Evolutionary conservation across 1,140 invertebrate genomes (phyloP).

Genomic region (Drosophila tsacasi): DNA sequence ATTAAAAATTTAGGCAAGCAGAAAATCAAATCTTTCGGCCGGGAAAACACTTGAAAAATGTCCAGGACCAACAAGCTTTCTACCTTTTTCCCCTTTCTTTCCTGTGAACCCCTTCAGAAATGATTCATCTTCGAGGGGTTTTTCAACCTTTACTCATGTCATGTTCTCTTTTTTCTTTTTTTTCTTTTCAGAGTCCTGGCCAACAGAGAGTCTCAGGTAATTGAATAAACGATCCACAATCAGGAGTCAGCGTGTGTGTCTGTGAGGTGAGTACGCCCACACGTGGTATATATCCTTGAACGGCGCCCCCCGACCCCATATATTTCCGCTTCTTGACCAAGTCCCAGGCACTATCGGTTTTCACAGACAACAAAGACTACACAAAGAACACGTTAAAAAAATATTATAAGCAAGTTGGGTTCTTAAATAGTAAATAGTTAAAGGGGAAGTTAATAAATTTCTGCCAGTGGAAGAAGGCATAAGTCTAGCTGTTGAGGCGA

Average conservation of each 20-base stretch:
- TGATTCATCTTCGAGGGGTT: slow-evolving; percentile 13
- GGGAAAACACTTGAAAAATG: slow-evolving; percentile 8
- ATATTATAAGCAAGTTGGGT: neutral
- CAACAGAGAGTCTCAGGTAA: slow-evolving; percentile 35
- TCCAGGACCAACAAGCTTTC: neutral
- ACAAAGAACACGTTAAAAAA: slow-evolving; percentile 3
- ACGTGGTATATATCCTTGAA: neutral
- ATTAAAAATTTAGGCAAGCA: neutral
- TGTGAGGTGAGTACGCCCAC: slow-evolving; percentile 29
- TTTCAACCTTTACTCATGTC: neutral
- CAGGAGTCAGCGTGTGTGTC: slow-evolving; percentile 31
- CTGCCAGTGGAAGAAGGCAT: neutral
- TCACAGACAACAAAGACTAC: slow-evolving; percentile 17
- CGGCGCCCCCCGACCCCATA: too few relatives aligned
- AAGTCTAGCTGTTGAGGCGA: neutral
- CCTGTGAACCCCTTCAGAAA: slow-evolving; percentile 3
- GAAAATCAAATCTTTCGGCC: slow-evolving; percentile 1
- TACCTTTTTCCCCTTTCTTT: neutral
- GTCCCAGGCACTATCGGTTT: slow-evolving; percentile 39
- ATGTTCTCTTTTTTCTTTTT: neutral
- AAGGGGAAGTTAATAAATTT: neutral
- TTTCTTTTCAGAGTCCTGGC: slow-evolving; percentile 22
- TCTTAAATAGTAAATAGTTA: neutral
- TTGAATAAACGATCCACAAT: slow-evolving; percentile 58
- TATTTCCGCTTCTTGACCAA: slow-evolving; percentile 19